Evolutionary conservation across 2,888 invertebrate genomes (phyloP), one percentile per base, ranked within the genome.

Genomic region (Drosophila peninsularis): DNA sequence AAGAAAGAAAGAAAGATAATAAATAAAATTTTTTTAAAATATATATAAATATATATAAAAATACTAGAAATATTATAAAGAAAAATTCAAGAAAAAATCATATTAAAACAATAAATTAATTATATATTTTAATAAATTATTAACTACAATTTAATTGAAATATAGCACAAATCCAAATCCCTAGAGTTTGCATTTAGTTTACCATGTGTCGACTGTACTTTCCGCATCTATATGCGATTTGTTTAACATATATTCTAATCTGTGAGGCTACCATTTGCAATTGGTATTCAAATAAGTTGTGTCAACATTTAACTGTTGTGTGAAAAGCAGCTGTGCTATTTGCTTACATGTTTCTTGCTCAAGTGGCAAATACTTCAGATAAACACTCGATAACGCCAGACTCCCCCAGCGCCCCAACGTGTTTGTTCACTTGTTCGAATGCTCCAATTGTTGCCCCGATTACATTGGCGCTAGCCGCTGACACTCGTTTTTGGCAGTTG

Each of bases 201-300:
- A 10, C 13, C 50, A 5, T n/a, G 21, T 37, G 37, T 27, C 10
- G 52, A 52, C 24, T 66, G 45, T 41, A 47, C n/a, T 36, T 14
- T 13, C 10, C 3, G 6, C 21, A 54, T n/a, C 24, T 14, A 14
- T 30, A 30, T 34, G 10, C 32, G n/a, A 50, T 62, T 45, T 62
- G 45, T 42, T 63, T 53, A 63, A 47, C 37, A 19, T 17, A 19
- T 37, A 32, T 37, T 30, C 42, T 34, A 27, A 56, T 27, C 56
- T 30, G 1, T 5, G 45, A 58, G n/a, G 30, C 58, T 49, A 58
- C 54, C 32, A 55, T 58, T 63, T 49, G 60, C 76, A 71, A 53
- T 63, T 67, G 42, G 61, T 70, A 85, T 62, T 50, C 62, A 72
- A 69, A 78, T 62, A 45, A 54, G 45, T 67, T 57, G 54, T 69